Evolutionary conservation across 92 coral and sea anemone genomes (phyloP).

Genomic region (Meandrina meandrites): DNA sequence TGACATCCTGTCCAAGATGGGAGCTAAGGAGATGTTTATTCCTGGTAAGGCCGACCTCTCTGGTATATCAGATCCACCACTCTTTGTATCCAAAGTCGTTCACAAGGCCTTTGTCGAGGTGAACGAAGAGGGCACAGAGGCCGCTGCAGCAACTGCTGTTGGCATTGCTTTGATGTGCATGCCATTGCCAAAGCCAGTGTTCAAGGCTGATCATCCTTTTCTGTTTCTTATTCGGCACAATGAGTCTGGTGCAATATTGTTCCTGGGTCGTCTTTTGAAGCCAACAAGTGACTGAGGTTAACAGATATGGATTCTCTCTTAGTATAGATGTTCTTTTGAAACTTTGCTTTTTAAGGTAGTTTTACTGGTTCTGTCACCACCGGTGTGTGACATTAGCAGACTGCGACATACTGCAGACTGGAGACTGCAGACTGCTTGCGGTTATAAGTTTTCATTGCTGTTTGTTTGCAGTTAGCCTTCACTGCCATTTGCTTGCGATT

Average conservation of each 20-base stretch:
- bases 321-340: too few relatives aligned
- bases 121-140: constrained; percentile 84
- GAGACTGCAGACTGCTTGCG: too few relatives aligned
- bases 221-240: constrained; percentile 69
- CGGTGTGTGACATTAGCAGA: too few relatives aligned
- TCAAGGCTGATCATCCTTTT: constrained; percentile 78
- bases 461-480: too few relatives aligned
- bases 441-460: too few relatives aligned
- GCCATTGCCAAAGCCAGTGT: constrained; percentile 41
- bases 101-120: constrained; percentile 91
- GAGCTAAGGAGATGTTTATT: constrained; percentile 69
- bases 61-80: constrained; percentile 60
- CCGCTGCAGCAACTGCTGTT: constrained; percentile 77
- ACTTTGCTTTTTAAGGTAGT: too few relatives aligned
- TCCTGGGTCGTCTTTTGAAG: constrained; percentile 59
- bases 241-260: constrained; percentile 64
- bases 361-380: too few relatives aligned
- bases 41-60: constrained; percentile 65
- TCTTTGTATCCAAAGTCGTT: constrained; percentile 75
- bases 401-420: too few relatives aligned
- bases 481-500: too few relatives aligned
- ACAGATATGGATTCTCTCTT: too few relatives aligned
- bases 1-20: constrained; percentile 62
- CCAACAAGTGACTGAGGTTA: too few relatives aligned
- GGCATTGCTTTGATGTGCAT: constrained; percentile 29